Base-by-base conservation (phyloP, 2,888 invertebrate genomes). In the Smittia sp. region DNA sequence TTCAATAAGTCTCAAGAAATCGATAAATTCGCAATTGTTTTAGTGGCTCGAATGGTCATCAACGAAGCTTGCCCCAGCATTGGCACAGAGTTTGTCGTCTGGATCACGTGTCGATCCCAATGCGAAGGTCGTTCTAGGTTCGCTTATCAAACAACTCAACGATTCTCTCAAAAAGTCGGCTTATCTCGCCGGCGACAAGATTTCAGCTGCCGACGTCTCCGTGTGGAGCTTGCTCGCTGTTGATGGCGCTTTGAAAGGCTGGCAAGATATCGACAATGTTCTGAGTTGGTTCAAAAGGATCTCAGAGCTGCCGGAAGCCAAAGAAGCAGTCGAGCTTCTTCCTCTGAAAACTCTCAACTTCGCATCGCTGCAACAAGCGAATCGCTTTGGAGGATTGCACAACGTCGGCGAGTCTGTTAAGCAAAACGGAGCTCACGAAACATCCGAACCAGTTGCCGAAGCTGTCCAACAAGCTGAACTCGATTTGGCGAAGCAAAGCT, bases 141-240 rank as follows among this genome's bases (percentile, higher is more conserved):
- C 82, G 0, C 80, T 86, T 74, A 82, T 91, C 1, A 85, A 85
- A 74, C 84, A 85, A 76, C 78, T 90, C 1, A 86, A 91, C 75
- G 80, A 80, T 2, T 78, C 80, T 52, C 79, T 91, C 38, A 81
- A 83, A 66, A 81, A 80, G 25, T 84, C 85, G 39, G 79, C 85
- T 67, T 90, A 84, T 80, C 79, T 92, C 76, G 82, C 87, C 67
- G 88, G 87, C 77, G 84, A 86, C 74, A 85, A 85, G 76, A 74
- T 90, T 25, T 86, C 88, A 20, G 83, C 88, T 1, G 90, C 88
- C 0, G 93, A 94, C 81, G 83, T 91, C 73, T 85, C 88, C 1
- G 83, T 93, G 75, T 93, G 91, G 90, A 86, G 88, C 54, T 87
- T 89, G 0, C 77, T 93, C 2, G 91, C 90, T 78, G 90, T 90